Percentiles rank a stretch among this genome's conserved stretches.
These are phyloP conservation scores for Coenonympha glycerion DNA, from an alignment of 2,888 invertebrate genomes.

Conservation along the genomic window DNA sequence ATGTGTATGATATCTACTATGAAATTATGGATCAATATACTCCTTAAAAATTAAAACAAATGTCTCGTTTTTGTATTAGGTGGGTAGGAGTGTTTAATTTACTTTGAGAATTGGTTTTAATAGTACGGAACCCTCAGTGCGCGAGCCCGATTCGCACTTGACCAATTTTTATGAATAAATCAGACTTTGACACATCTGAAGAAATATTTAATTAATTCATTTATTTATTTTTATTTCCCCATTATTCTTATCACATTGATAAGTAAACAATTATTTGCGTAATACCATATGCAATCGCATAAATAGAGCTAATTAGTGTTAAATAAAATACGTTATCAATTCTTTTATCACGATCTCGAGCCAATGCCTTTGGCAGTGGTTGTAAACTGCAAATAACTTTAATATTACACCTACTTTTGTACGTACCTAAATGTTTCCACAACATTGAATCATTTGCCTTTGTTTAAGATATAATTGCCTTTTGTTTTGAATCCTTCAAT, in stretches of 20 bases:
- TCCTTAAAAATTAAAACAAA: too few species aligned
- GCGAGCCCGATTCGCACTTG: too few species aligned
- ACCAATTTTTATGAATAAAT: too few species aligned
- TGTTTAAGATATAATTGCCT: constrained; percentile 35
- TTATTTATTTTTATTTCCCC: too few species aligned
- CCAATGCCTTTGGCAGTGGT: constrained; percentile 25
- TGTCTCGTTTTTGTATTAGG: too few species aligned
- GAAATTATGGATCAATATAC: too few species aligned
- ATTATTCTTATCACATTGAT: constrained; percentile 1
- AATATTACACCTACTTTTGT: neutral
- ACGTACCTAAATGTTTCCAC: constrained; percentile 30
- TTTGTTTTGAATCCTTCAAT: constrained; percentile 7
- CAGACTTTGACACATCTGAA: too few species aligned
- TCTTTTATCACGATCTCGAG: constrained; percentile 13
- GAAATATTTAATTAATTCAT: too few species aligned
- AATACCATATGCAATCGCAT: constrained; percentile 5
- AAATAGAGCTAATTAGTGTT: constrained; percentile 5
- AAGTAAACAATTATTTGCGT: constrained; percentile 1
- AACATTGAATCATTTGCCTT: constrained; percentile 43
- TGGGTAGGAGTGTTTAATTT: too few species aligned
- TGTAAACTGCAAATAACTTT: neutral
- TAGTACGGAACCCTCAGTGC: too few species aligned
- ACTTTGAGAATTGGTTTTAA: too few species aligned
- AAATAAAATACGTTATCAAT: constrained; percentile 9
- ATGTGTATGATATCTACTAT: too few species aligned